These are phyloP conservation scores for Erebia palarica DNA, from an alignment of 2,888 invertebrate genomes.

Conservation along the genomic window DNA sequence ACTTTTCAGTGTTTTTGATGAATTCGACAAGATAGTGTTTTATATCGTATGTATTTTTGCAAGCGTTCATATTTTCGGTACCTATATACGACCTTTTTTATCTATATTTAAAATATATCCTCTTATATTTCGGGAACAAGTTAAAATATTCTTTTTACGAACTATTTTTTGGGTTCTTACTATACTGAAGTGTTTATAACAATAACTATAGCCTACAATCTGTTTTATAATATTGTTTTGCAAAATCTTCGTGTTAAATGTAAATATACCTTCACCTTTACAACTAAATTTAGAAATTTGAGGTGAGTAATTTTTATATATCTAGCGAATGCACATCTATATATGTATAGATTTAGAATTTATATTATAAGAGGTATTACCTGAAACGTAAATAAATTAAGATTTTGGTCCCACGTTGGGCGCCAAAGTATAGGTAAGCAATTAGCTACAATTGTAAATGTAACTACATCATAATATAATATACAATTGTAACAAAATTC, in stretches of 20 bases:
- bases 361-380: too few relatives aligned
- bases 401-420: conserved; percentile 1
- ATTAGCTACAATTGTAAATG: too few relatives aligned
- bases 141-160: conserved; percentile 9
- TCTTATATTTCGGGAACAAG: conserved; percentile 24
- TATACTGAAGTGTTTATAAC: conserved; percentile 6
- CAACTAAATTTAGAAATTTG: conserved; percentile 6
- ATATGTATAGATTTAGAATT: too few relatives aligned
- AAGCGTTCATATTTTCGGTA: conserved; percentile 16
- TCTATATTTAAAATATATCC: conserved; percentile 8
- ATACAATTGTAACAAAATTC: too few relatives aligned
- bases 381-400: not conserved
- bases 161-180: conserved; percentile 21
- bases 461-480: too few relatives aligned
- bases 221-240: conserved; percentile 17
- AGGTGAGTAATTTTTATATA: not conserved
- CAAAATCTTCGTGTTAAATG: not conserved
- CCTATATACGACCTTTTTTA: conserved; percentile 14
- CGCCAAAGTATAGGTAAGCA: not conserved
- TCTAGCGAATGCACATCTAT: not conserved
- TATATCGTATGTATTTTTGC: conserved; percentile 15
- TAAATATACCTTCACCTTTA: not conserved
- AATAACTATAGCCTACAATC: conserved; percentile 11
- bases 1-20: conserved; percentile 40
- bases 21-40: conserved; percentile 6